Evolutionary conservation across 1,140 invertebrate species (phyloP).

Genomic region (Drosophila pachea): DNA sequence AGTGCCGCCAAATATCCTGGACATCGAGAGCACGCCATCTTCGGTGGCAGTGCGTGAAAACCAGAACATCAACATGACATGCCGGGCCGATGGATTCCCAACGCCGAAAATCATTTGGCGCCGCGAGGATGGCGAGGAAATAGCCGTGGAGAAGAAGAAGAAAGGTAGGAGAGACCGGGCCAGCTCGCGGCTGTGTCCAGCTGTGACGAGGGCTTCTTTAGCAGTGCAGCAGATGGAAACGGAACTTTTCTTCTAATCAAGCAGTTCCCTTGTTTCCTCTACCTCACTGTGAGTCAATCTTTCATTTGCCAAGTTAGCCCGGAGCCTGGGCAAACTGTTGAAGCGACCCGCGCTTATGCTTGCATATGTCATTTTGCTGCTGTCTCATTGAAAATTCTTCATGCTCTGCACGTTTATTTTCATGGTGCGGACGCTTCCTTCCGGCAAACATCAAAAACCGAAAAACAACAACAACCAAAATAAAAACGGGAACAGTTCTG

Average conservation of each 20-base stretch:
- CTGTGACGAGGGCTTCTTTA: background rate
- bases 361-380: constrained; percentile 3
- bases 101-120: constrained; percentile 93
- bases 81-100: constrained; percentile 93
- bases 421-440: constrained; percentile 47
- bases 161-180: constrained; percentile 83
- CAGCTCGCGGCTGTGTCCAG: background rate
- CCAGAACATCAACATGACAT: constrained; percentile 92
- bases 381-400: constrained; percentile 42
- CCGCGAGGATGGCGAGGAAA: constrained; percentile 91
- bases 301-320: too few species aligned
- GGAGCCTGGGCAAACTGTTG: background rate
- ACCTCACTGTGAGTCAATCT: too few species aligned
- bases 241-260: background rate
- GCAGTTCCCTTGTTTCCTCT: background rate
- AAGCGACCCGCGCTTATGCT: constrained; percentile 9
- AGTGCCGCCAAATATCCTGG: constrained; percentile 94
- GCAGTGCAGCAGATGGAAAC: background rate
- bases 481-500: constrained; percentile 81
- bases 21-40: constrained; percentile 90
- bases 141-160: constrained; percentile 88
- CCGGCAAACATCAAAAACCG: constrained; percentile 36
- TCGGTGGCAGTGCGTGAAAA: constrained; percentile 93
- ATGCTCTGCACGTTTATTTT: constrained; percentile 46
- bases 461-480: constrained; percentile 28